Conservation (phyloP, 2,888 invertebrate species). For the Auanema freiburgensis region DNA sequence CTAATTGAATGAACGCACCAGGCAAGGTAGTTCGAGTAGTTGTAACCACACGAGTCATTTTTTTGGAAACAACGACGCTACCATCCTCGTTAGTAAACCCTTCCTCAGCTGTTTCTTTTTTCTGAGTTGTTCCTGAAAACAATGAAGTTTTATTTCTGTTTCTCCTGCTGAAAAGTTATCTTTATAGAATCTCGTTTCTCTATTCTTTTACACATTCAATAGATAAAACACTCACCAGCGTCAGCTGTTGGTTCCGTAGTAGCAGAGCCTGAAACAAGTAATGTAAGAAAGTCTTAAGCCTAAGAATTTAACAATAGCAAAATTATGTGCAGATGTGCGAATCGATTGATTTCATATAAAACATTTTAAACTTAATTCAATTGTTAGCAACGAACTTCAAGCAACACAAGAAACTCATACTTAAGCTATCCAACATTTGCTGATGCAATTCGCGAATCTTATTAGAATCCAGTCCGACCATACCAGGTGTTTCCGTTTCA, state of each 20-base stretch:
- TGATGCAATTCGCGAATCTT: constrained; percentile 57
- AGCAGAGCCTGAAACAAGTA: no score
- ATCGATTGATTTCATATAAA: no score
- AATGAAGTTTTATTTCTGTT: not conserved
- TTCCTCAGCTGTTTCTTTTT: constrained; percentile 61
- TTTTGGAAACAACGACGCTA: constrained; percentile 62
- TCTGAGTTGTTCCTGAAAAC: constrained; percentile 45
- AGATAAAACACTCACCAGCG: no score
- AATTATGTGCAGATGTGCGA: no score
- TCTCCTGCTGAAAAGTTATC: not conserved
- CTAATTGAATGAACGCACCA: constrained; percentile 33
- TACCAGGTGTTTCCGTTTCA: constrained; percentile 63
- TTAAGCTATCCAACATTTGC: constrained; percentile 56
- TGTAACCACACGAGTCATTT: constrained; percentile 63
- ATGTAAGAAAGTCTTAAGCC: no score
- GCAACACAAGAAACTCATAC: constrained; percentile 28
- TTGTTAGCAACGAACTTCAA: no score
- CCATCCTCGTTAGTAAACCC: constrained; percentile 63
- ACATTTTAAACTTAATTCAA: no score
- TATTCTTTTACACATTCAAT: not conserved
- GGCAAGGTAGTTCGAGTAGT: constrained; percentile 61
- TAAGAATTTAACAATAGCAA: no score
- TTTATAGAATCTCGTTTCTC: constrained; percentile 1
- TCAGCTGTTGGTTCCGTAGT: no score
- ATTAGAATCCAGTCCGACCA: constrained; percentile 55